These are phyloP conservation scores for Plutella xylostella DNA, from an alignment of 2,888 invertebrate genomes.

Conservation along the genomic window DNA sequence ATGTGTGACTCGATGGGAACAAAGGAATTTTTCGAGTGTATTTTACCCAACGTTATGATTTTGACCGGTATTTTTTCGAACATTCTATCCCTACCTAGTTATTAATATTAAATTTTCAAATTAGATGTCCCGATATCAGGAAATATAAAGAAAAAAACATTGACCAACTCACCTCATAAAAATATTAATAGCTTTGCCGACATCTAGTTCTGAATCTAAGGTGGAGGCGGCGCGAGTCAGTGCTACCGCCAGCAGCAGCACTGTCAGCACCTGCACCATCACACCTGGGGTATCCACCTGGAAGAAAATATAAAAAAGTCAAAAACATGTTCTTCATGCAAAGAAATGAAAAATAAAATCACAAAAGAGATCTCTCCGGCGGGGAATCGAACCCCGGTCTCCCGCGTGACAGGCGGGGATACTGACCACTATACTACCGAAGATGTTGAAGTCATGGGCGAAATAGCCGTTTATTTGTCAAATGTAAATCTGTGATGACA, in stretches of 20 bases:
- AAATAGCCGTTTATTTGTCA: neutral
- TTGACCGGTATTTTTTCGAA: neutral
- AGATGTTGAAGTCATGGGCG: neutral
- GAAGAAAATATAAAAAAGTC: conserved; percentile 17
- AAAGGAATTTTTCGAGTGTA: too few species aligned
- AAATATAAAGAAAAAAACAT: neutral
- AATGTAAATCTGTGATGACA: too few species aligned
- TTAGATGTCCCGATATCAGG: neutral
- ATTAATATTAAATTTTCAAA: neutral
- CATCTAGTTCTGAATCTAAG: conserved; percentile 72
- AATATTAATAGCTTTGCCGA: conserved; percentile 88
- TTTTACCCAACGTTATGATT: too few species aligned
- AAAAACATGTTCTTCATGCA: too few species aligned
- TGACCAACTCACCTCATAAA: conserved; percentile 66
- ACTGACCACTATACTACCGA: conserved; percentile 70
- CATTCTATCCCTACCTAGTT: neutral
- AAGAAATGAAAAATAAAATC: too few species aligned
- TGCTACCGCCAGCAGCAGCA: conserved; percentile 71
- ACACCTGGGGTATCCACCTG: conserved; percentile 44
- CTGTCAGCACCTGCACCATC: conserved; percentile 52
- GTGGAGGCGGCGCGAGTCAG: conserved; percentile 72
- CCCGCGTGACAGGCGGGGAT: conserved; percentile 72
- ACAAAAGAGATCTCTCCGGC: conserved; percentile 44
- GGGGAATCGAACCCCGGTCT: conserved; percentile 72
- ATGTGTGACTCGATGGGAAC: too few species aligned